Percentiles rank a stretch among this genome's conserved stretches.
phyloP scores from a whole-genome alignment of 2,113 vertebrate genomes.

The Scolopax mira region DNA sequence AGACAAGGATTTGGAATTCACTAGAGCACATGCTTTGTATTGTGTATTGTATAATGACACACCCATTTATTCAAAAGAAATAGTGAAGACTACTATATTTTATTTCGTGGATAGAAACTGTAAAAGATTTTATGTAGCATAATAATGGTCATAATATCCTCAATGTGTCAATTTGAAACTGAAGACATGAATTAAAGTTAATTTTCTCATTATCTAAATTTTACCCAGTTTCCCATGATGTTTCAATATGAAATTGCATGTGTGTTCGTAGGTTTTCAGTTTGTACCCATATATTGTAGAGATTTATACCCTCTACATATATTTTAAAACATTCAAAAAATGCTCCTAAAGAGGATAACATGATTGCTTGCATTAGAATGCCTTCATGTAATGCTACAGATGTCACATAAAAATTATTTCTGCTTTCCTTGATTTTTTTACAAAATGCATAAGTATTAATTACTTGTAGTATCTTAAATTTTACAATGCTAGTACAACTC shows the following conservation, averaged over 20 bases:
- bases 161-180: background rate
- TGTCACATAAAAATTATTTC: background rate
- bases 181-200: background rate
- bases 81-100: background rate
- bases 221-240: background rate
- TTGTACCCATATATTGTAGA: background rate
- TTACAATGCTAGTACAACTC: background rate
- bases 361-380: background rate
- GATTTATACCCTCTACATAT: background rate
- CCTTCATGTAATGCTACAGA: background rate
- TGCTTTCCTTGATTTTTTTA: background rate
- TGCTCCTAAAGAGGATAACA: background rate
- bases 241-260: background rate
- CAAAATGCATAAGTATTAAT: background rate
- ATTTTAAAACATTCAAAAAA: background rate
- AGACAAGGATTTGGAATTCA: background rate
- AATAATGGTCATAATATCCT: background rate
- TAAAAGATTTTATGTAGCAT: background rate
- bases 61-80: background rate
- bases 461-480: background rate
- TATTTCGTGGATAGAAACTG: background rate
- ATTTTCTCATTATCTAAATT: background rate
- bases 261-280: background rate
- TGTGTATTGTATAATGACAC: background rate
- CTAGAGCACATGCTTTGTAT: background rate